Percentiles rank a stretch among this genome's conserved stretches.
These are phyloP conservation scores for Felis catus DNA, from an alignment of 2,113 vertebrate species.

Conservation along the genomic window DNA sequence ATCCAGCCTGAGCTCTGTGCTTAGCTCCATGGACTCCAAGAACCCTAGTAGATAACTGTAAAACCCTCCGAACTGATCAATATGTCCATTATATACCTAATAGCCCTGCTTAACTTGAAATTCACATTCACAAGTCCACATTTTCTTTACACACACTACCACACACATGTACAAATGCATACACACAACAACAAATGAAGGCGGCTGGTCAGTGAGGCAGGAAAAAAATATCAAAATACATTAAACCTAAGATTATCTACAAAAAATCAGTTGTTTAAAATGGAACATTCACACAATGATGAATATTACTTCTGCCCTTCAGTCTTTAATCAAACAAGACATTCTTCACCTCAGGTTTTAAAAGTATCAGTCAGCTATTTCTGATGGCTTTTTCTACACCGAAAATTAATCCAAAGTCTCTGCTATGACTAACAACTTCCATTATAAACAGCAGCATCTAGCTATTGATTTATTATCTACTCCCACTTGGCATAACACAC, in stretches of 20 bases:
- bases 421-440: constrained; percentile 2
- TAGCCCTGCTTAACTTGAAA: not conserved
- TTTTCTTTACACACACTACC: not conserved
- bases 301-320: not conserved
- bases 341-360: not conserved
- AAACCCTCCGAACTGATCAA: not conserved
- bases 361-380: constrained; percentile 46
- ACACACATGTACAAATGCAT: not conserved
- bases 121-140: not conserved
- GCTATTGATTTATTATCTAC: not conserved
- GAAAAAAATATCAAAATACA: not conserved
- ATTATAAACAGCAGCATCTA: not conserved
- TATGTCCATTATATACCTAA: not conserved
- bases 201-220: not conserved
- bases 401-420: constrained; percentile 43
- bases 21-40: not conserved
- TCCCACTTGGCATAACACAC: not conserved
- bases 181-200: not conserved
- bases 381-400: not conserved
- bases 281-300: not conserved
- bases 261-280: not conserved
- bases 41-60: not conserved
- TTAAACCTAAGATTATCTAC: not conserved
- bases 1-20: not conserved
- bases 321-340: not conserved